Evolutionary conservation across 92 coral and sea anemone genomes (phyloP).

Genomic region (Epizoanthus scotinus): DNA sequence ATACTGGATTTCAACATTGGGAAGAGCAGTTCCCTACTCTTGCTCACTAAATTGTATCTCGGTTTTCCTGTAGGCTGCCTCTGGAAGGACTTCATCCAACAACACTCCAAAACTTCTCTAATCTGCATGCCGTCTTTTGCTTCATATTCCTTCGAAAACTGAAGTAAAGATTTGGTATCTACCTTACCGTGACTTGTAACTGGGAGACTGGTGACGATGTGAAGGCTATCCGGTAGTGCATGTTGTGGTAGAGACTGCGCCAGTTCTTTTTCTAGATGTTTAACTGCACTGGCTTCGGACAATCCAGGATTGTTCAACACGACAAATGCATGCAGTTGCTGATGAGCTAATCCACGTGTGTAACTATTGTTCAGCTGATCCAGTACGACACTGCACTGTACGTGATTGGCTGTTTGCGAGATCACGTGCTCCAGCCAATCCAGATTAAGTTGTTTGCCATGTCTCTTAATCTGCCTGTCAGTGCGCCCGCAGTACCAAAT

Average conservation of each 20-base stretch:
- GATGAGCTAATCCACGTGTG: not conserved
- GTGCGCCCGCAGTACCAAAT: slow-evolving; percentile 86
- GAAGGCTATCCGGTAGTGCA: slow-evolving; percentile 75
- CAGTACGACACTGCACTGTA: slow-evolving; percentile 45
- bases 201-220: slow-evolving; percentile 69
- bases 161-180: slow-evolving; percentile 57
- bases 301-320: slow-evolving; percentile 22
- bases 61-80: not conserved
- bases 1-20: too few relatives aligned
- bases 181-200: slow-evolving; percentile 91
- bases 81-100: slow-evolving; percentile 39
- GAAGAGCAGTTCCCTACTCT: not conserved
- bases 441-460: slow-evolving; percentile 72
- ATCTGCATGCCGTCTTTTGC: slow-evolving; percentile 1
- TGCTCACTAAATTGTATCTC: not conserved
- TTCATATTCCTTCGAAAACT: not conserved
- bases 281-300: not conserved
- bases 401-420: slow-evolving; percentile 45
- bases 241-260: slow-evolving; percentile 57
- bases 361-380: slow-evolving; percentile 36
- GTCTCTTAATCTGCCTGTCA: slow-evolving; percentile 83
- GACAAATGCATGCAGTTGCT: slow-evolving; percentile 61
- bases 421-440: slow-evolving; percentile 69
- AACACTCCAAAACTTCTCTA: slow-evolving; percentile 43
- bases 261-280: slow-evolving; percentile 28